Percentiles rank a stretch among this genome's conserved stretches.
These are phyloP conservation scores for Hypomecis punctinalis DNA, from an alignment of 2,888 invertebrate genomes.

Conservation along the genomic window DNA sequence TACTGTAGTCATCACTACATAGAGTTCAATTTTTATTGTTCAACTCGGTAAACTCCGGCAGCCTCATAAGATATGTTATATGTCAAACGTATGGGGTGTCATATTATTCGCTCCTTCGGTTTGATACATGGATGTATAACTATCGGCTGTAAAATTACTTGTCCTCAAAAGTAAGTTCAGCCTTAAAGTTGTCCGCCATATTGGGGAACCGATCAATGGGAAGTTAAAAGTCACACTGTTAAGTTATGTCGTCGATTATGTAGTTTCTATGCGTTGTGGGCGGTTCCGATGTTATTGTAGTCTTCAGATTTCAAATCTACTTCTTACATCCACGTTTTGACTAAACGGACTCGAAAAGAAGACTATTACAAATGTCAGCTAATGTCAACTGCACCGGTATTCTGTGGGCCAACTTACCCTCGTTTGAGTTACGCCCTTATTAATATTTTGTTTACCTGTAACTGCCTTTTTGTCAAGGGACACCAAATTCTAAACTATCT, in stretches of 20 bases:
- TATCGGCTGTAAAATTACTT: too few species aligned
- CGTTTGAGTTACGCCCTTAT: conserved; percentile 74
- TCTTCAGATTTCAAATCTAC: too few species aligned
- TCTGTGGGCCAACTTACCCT: conserved; percentile 52
- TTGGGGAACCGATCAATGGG: too few species aligned
- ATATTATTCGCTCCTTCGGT: not conserved
- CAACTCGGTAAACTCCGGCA: not conserved
- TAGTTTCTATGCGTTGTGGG: too few species aligned
- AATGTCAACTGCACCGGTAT: not conserved
- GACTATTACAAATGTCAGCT: not conserved
- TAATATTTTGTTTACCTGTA: conserved; percentile 53
- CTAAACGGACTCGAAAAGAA: not conserved
- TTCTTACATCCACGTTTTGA: not conserved
- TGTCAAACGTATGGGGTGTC: not conserved
- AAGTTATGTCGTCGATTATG: too few species aligned
- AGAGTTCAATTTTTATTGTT: not conserved
- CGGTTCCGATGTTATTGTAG: too few species aligned
- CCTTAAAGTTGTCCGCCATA: too few species aligned
- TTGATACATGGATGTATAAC: not conserved
- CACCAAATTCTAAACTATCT: conserved; percentile 19
- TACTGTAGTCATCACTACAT: not conserved
- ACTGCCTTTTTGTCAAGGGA: conserved; percentile 60
- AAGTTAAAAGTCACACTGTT: too few species aligned
- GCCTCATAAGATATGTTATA: not conserved
- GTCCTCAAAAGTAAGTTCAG: too few species aligned